Conservation (phyloP, 2,797 vertebrate genomes). For the Coranthus polyacanthus region DNA sequence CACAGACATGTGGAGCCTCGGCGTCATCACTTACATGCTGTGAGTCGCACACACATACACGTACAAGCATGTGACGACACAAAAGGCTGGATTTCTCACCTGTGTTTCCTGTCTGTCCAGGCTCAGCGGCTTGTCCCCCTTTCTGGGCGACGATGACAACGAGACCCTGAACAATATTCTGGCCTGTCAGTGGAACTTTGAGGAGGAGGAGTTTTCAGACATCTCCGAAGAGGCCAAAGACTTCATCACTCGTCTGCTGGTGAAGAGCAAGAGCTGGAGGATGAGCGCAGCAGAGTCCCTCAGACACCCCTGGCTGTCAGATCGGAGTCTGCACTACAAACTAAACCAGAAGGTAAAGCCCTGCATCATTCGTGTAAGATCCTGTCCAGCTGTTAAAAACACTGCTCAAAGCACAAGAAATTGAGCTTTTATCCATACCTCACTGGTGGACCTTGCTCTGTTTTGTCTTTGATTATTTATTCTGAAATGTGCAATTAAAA, state of each 20-base stretch:
- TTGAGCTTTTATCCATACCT: too few relatives aligned
- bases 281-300: slow-evolving; percentile 95
- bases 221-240: slow-evolving; percentile 95
- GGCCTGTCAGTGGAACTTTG: slow-evolving; percentile 94
- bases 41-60: slow-evolving; percentile 78
- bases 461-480: too few relatives aligned
- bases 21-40: slow-evolving; percentile 98
- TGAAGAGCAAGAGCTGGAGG: slow-evolving; percentile 98
- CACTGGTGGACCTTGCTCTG: too few relatives aligned
- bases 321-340: slow-evolving; percentile 88
- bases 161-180: slow-evolving; percentile 97
- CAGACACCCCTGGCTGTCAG: slow-evolving; percentile 94
- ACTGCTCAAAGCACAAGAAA: too few relatives aligned
- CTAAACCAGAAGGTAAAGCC: slow-evolving; percentile 86
- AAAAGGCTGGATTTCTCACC: slow-evolving; percentile 5
- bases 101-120: slow-evolving; percentile 69
- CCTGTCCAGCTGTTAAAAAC: too few relatives aligned
- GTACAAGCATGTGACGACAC: background rate
- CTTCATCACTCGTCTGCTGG: slow-evolving; percentile 94
- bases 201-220: slow-evolving; percentile 91
- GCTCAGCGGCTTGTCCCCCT: slow-evolving; percentile 95
- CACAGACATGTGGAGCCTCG: slow-evolving; percentile 98
- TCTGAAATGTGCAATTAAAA: too few relatives aligned
- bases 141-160: slow-evolving; percentile 94
- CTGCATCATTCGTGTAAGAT: too few relatives aligned